Evolutionary conservation across 2,888 invertebrate genomes (phyloP).

Genomic region (Mythimna ferrago): DNA sequence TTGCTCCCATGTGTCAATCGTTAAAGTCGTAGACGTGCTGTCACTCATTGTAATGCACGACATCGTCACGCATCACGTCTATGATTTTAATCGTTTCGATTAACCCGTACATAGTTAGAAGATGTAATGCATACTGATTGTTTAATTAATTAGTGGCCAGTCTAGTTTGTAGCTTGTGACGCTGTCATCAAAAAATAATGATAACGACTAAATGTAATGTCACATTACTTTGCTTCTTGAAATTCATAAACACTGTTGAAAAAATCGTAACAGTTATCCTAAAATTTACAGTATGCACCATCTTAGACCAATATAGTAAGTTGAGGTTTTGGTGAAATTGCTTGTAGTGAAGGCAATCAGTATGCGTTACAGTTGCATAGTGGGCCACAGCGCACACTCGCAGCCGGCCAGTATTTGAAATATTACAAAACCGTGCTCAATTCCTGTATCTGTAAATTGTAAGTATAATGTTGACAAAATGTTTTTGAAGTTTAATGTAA

Average conservation of each 20-base stretch:
- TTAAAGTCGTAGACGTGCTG: conserved; percentile 73
- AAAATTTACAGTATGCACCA: conserved; percentile 10
- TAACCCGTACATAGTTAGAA: conserved; percentile 65
- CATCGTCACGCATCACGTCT: conserved; percentile 65
- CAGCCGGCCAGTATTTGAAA: conserved; percentile 82
- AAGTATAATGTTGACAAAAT: conserved; percentile 86
- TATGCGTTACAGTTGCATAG: conserved; percentile 66
- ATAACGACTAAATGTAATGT: neutral
- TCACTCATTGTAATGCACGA: conserved; percentile 56
- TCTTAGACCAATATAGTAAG: conserved; percentile 5
- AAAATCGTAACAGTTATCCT: conserved; percentile 32
- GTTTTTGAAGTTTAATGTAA: conserved; percentile 83
- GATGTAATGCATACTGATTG: conserved; percentile 74
- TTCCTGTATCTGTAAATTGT: conserved; percentile 88
- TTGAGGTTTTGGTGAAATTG: conserved; percentile 25
- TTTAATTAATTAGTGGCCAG: conserved; percentile 53
- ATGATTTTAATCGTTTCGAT: conserved; percentile 69
- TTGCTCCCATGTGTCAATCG: conserved; percentile 71
- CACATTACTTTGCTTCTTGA: conserved; percentile 39
- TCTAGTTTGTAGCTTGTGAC: conserved; percentile 62
- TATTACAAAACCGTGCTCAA: conserved; percentile 87
- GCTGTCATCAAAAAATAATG: conserved; percentile 34
- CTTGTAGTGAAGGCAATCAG: conserved; percentile 47
- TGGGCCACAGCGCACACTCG: conserved; percentile 50
- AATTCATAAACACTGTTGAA: conserved; percentile 45